These are phyloP conservation scores for Diploptera punctata DNA, from an alignment of 2,888 invertebrate species.

Conservation along the genomic window DNA sequence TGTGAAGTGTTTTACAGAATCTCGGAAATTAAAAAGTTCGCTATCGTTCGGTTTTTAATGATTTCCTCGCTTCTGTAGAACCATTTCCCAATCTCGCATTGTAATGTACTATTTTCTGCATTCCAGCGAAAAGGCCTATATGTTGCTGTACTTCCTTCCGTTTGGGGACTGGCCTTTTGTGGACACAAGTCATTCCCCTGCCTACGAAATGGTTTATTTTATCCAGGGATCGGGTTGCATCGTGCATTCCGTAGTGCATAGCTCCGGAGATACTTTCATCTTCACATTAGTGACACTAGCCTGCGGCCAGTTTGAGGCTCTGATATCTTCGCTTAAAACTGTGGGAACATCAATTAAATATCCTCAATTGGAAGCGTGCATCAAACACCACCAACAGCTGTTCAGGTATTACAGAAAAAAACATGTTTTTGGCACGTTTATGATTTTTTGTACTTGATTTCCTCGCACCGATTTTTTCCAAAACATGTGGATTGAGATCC, in stretches of 20 bases:
- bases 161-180: background rate
- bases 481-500: too few species aligned
- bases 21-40: too few species aligned
- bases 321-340: background rate
- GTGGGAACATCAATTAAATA: background rate
- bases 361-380: background rate
- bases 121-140: background rate
- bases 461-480: too few species aligned
- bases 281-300: background rate
- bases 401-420: background rate
- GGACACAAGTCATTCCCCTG: background rate
- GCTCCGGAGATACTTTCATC: background rate
- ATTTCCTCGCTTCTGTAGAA: too few species aligned
- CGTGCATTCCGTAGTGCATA: background rate
- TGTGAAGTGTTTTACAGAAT: too few species aligned
- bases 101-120: too few species aligned
- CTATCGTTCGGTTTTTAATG: too few species aligned
- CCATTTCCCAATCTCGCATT: too few species aligned
- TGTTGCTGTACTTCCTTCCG: background rate
- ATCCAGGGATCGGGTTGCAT: background rate
- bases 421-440: too few species aligned
- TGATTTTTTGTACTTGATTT: too few species aligned
- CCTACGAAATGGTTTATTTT: background rate
- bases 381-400: slow-evolving; percentile 2
- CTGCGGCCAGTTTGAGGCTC: background rate